Evolutionary conservation across 2,888 invertebrate species (phyloP).

Genomic region (Ptychoptera albimana): DNA sequence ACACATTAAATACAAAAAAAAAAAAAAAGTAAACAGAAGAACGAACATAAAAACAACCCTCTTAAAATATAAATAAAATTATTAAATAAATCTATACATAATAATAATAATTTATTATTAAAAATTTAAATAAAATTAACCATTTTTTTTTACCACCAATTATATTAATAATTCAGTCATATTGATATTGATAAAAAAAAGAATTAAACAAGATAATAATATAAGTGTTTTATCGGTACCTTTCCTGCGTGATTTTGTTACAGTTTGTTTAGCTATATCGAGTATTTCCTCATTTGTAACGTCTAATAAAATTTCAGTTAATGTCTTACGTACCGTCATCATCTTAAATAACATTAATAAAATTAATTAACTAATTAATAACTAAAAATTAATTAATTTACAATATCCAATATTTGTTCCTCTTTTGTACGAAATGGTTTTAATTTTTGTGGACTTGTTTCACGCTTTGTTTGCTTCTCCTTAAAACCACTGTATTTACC

Average conservation of each 20-base stretch:
- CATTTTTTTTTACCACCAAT: too few relatives aligned
- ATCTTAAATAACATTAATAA: constrained; percentile 39
- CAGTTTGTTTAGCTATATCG: constrained; percentile 69
- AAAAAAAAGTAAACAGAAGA: too few relatives aligned
- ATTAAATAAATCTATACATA: too few relatives aligned
- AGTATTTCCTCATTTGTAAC: constrained; percentile 85
- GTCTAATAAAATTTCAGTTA: constrained; percentile 88
- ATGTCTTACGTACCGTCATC: constrained; percentile 68
- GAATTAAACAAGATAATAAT: background rate
- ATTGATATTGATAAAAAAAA: too few relatives aligned
- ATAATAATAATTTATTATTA: too few relatives aligned
- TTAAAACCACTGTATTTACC: constrained; percentile 32
- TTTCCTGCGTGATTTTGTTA: constrained; percentile 62
- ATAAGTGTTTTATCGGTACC: constrained; percentile 42
- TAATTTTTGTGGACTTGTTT: background rate
- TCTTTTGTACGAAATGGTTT: constrained; percentile 1
- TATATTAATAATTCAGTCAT: background rate
- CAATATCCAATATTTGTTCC: constrained; percentile 3
- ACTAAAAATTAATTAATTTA: background rate
- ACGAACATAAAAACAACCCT: too few relatives aligned
- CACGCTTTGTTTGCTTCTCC: background rate
- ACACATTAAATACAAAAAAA: too few relatives aligned
- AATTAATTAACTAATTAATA: background rate
- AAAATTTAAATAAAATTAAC: too few relatives aligned
- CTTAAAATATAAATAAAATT: too few relatives aligned